Conservation (phyloP, 2,113 vertebrate species). For the Malurus alboscapulatus region DNA sequence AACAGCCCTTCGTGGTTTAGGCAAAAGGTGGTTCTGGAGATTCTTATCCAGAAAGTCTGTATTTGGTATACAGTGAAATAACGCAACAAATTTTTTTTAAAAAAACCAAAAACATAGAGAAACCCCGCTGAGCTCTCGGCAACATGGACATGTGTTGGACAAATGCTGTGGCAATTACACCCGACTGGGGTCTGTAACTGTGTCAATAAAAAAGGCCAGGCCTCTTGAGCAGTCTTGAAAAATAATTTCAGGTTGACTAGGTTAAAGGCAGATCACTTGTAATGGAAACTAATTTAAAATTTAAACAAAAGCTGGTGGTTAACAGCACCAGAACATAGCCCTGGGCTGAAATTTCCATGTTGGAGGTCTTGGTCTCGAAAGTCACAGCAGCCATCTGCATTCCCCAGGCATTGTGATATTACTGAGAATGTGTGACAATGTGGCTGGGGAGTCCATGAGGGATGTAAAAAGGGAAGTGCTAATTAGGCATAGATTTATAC, state of each 20-base stretch:
- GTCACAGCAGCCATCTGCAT: rapidly evolving
- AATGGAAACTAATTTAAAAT: not conserved
- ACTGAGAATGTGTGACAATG: not conserved
- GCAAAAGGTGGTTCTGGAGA: not conserved
- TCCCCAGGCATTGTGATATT: not conserved
- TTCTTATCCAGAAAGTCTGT: rapidly evolving
- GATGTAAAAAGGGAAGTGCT: not conserved
- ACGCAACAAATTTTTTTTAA: not conserved
- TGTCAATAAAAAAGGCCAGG: too few relatives aligned
- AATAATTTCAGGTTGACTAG: not conserved
- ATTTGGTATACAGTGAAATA: not conserved
- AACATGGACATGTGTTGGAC: rapidly evolving
- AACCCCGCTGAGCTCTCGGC: rapidly evolving
- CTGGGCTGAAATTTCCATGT: not conserved
- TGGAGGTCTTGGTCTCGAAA: not conserved
- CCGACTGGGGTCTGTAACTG: rapidly evolving
- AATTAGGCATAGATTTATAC: rapidly evolving
- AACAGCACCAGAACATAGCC: rapidly evolving
- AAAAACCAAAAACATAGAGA: rapidly evolving
- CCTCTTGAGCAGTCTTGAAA: rapidly evolving
- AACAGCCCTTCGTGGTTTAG: rapidly evolving
- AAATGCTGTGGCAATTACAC: rapidly evolving
- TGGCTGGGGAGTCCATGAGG: not conserved
- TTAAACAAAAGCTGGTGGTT: not conserved
- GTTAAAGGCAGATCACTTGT: rapidly evolving